A percentile compares a stretch with the other conserved stretches of the same genome.
phyloP scores from a whole-genome alignment of 2,888 invertebrate genomes.

The Amphipoea lucens region DNA sequence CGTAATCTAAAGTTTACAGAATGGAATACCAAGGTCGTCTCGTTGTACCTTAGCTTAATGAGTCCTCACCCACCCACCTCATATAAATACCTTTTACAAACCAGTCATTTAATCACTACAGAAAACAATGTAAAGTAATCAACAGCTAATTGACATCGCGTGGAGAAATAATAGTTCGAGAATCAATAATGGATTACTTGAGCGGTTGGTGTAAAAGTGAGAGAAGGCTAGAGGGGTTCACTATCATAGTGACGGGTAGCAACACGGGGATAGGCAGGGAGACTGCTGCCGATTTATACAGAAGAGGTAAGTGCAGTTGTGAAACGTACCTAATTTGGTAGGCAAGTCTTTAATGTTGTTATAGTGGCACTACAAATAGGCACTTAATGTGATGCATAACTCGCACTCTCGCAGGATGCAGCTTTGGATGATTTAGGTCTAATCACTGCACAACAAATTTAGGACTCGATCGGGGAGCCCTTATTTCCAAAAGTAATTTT shows the following conservation, averaged over 20 bases:
- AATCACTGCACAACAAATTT: no score
- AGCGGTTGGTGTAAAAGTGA: slow-evolving; percentile 86
- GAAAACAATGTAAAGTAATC: not conserved
- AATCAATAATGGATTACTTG: slow-evolving; percentile 77
- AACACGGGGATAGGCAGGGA: slow-evolving; percentile 94
- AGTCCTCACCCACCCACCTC: not conserved
- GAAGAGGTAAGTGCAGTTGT: slow-evolving; percentile 76
- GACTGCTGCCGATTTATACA: slow-evolving; percentile 89
- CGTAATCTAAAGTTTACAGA: no score
- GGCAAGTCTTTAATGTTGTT: not conserved
- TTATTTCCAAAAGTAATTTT: slow-evolving; percentile 2
- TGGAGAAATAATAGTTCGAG: not conserved
- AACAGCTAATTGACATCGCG: not conserved
- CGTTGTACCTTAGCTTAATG: no score
- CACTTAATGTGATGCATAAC: not conserved
- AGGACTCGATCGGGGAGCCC: not conserved
- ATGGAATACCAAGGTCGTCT: no score
- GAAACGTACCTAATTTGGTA: not conserved
- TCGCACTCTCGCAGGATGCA: not conserved
- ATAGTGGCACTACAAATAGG: not conserved
- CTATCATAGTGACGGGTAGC: slow-evolving; percentile 90
- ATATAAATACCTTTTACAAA: not conserved
- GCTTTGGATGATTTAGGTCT: not conserved
- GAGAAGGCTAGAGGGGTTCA: slow-evolving; percentile 86
- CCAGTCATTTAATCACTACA: not conserved